Conservation (phyloP, 2,797 vertebrate species). For the Pangasius larnaudii region DNA sequence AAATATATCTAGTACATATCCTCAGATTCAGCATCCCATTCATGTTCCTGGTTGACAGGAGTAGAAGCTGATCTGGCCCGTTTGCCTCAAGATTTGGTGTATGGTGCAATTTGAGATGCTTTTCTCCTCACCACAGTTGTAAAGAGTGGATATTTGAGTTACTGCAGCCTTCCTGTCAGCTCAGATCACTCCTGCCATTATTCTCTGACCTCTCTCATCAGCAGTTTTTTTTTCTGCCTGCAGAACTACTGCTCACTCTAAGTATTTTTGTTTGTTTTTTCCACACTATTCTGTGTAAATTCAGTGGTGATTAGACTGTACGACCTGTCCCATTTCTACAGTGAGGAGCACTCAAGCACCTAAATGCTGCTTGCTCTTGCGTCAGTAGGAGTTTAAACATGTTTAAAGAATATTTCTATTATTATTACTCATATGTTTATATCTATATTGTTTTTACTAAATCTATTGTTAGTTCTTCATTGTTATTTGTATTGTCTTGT, state of each 20-base stretch:
- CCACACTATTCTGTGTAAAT: neutral
- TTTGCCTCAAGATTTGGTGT: neutral
- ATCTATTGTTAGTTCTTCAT: neutral
- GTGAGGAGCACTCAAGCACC: no score
- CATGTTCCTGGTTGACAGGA: neutral
- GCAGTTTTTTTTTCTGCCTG: neutral
- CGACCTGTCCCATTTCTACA: no score
- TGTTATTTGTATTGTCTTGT: neutral
- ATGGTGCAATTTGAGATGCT: neutral
- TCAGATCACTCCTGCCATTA: neutral
- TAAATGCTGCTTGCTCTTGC: neutral
- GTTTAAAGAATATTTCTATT: no score
- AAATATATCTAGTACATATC: neutral
- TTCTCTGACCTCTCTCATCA: neutral
- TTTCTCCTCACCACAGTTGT: neutral
- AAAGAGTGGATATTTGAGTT: neutral
- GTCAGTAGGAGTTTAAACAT: neutral
- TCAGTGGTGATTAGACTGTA: neutral
- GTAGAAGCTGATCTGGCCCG: neutral
- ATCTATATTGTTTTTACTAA: neutral
- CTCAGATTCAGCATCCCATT: neutral
- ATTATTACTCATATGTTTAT: no score
- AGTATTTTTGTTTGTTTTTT: neutral
- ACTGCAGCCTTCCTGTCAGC: neutral
- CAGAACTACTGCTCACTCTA: neutral